Evolutionary conservation across 2,888 invertebrate species (phyloP).

Genomic region (Muscina levida): DNA sequence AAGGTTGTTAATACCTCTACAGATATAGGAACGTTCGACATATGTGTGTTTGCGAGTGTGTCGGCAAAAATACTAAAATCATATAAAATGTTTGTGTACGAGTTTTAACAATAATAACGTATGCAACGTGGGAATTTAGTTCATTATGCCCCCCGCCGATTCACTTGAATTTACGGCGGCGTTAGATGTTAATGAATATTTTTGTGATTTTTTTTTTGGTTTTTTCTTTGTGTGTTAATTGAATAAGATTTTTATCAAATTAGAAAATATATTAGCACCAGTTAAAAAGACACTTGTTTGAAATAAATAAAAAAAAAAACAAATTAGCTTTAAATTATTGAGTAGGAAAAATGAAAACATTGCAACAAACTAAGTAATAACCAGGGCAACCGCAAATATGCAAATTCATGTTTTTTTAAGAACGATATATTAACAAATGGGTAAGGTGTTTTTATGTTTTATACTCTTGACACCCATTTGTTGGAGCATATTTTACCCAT

Average conservation of each 20-base stretch:
- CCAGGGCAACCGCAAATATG: too few species aligned
- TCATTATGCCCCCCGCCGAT: slow-evolving; percentile 52
- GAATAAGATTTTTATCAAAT: slow-evolving; percentile 8
- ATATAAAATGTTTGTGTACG: slow-evolving; percentile 22
- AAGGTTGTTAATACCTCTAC: too few species aligned
- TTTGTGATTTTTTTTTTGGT: slow-evolving; percentile 11
- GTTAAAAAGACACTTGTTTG: slow-evolving; percentile 1
- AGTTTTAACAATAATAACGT: slow-evolving; percentile 29
- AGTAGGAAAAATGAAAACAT: too few species aligned
- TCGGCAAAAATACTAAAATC: slow-evolving; percentile 24
- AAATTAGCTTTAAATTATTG: not conserved
- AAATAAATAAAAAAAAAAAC: too few species aligned
- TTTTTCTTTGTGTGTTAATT: slow-evolving; percentile 7
- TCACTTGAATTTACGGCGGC: slow-evolving; percentile 38
- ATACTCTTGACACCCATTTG: too few species aligned
- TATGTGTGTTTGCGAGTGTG: too few species aligned
- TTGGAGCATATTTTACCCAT: too few species aligned
- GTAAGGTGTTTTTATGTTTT: too few species aligned
- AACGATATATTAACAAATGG: too few species aligned
- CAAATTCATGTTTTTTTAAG: too few species aligned
- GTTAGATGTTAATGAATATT: slow-evolving; percentile 6
- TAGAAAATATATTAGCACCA: not conserved
- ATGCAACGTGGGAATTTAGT: slow-evolving; percentile 55
- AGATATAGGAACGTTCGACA: too few species aligned
- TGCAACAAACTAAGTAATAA: too few species aligned